A percentile compares a stretch with the other conserved stretches of the same genome.
phyloP scores from a whole-genome alignment of 1,140 invertebrate species.

The Meloidogyne exigua region DNA sequence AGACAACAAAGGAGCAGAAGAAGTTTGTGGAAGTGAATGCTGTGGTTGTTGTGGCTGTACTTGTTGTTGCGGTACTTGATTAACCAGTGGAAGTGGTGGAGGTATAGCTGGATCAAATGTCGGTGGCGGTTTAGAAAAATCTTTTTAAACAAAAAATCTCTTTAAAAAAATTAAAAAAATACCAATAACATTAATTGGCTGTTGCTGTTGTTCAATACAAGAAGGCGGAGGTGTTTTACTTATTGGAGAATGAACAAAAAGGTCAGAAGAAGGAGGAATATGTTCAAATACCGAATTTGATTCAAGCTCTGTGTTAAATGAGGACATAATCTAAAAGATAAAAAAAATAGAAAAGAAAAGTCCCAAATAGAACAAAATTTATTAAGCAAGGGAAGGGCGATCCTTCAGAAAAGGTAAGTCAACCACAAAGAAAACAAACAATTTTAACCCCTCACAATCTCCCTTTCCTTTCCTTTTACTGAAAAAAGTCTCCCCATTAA shows the following conservation, averaged over 20 bases:
- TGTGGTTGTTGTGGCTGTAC: not conserved
- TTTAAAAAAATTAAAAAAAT: not conserved
- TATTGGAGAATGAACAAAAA: not conserved
- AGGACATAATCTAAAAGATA: too few relatives aligned
- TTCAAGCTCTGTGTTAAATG: too few relatives aligned
- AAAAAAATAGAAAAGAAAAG: too few relatives aligned
- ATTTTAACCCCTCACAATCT: too few relatives aligned
- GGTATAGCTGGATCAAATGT: conserved; percentile 36
- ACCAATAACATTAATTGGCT: conserved; percentile 22
- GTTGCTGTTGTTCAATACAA: not conserved
- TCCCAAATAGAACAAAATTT: too few relatives aligned
- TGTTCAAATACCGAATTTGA: too few relatives aligned
- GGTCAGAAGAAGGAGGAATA: not conserved
- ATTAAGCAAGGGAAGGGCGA: too few relatives aligned
- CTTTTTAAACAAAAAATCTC: not conserved
- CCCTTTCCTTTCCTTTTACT: too few relatives aligned
- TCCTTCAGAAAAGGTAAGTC: too few relatives aligned
- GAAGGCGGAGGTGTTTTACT: conserved; percentile 17
- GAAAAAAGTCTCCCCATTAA: too few relatives aligned
- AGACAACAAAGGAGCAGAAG: not conserved
- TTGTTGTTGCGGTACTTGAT: not conserved
- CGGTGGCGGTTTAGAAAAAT: conserved; percentile 36
- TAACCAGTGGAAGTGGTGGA: conserved; percentile 16
- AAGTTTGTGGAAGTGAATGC: not conserved
- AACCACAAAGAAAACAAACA: too few relatives aligned